phyloP scores from a whole-genome alignment of 2,888 invertebrate species.

The Agrochola litura region DNA sequence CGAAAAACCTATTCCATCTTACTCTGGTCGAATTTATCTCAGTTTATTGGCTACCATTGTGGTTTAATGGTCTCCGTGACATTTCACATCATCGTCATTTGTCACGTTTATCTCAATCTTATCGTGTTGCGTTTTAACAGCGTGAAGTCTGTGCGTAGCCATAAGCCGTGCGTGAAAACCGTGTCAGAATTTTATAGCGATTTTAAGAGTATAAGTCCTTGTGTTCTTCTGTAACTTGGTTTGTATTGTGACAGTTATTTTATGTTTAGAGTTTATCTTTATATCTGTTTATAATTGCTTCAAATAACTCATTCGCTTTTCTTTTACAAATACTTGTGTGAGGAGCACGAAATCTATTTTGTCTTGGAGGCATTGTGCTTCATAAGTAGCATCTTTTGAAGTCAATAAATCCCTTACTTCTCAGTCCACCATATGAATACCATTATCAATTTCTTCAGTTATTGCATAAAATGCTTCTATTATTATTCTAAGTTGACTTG shows the following conservation, averaged over 20 bases:
- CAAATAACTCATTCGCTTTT: background rate
- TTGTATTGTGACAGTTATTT: slow-evolving; percentile 19
- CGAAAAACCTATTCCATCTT: slow-evolving; percentile 51
- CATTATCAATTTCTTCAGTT: background rate
- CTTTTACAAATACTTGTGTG: background rate
- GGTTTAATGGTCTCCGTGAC: slow-evolving; percentile 68
- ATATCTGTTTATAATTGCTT: background rate
- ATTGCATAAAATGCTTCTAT: background rate
- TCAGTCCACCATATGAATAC: background rate
- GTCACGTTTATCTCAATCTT: slow-evolving; percentile 71
- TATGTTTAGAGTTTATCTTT: background rate
- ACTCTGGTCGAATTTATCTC: slow-evolving; percentile 59
- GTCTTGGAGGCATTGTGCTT: background rate
- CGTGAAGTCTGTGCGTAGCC: slow-evolving; percentile 62
- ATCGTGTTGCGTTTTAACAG: slow-evolving; percentile 67
- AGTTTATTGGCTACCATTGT: slow-evolving; percentile 65
- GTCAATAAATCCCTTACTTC: background rate
- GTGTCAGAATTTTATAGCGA: slow-evolving; percentile 51
- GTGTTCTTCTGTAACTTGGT: background rate
- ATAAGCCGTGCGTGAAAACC: slow-evolving; percentile 57
- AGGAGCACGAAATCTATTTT: background rate
- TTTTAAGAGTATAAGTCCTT: slow-evolving; percentile 38
- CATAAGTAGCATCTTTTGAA: background rate
- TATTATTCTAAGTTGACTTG: background rate
- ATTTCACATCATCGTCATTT: slow-evolving; percentile 70